These are phyloP conservation scores for Ichneumon xanthorius DNA, from an alignment of 2,888 invertebrate species.

Conservation along the genomic window DNA sequence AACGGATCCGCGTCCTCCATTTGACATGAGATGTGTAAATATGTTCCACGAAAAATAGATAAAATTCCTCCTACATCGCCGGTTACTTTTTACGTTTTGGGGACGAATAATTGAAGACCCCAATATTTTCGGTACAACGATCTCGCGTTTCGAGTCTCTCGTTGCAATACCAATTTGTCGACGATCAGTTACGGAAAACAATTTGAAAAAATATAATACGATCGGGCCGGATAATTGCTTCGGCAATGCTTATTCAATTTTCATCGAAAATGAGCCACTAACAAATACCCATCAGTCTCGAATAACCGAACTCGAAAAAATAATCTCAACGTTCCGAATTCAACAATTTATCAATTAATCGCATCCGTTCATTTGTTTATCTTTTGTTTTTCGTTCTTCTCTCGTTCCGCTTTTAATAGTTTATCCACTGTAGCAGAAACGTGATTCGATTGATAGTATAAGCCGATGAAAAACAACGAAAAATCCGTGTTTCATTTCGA, in stretches of 20 bases:
- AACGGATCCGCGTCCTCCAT: too few relatives aligned
- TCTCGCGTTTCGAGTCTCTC: neutral
- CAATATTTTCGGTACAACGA: too few relatives aligned
- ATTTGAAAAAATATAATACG: neutral
- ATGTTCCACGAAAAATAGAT: too few relatives aligned
- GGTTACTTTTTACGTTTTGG: too few relatives aligned
- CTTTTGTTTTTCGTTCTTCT: constrained; percentile 5
- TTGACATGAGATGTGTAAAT: too few relatives aligned
- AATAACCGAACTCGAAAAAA: neutral
- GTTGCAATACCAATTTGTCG: neutral
- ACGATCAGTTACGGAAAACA: neutral
- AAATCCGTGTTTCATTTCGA: constrained; percentile 67
- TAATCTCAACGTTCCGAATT: constrained; percentile 2
- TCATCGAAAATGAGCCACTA: constrained; percentile 6
- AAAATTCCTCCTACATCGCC: too few relatives aligned
- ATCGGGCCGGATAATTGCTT: neutral
- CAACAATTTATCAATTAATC: constrained; percentile 19
- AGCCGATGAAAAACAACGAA: constrained; percentile 58
- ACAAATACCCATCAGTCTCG: constrained; percentile 13
- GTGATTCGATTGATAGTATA: constrained; percentile 56
- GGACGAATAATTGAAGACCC: too few relatives aligned
- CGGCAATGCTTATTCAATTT: neutral
- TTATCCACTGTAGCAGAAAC: constrained; percentile 24
- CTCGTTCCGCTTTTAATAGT: constrained; percentile 26
- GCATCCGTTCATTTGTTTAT: constrained; percentile 32